A percentile compares a stretch with the other conserved stretches of the same genome.
These are phyloP conservation scores for Apostichopus parvimensis DNA, from an alignment of 35 echinoderm and acorn worm species.

Conservation along the genomic window DNA sequence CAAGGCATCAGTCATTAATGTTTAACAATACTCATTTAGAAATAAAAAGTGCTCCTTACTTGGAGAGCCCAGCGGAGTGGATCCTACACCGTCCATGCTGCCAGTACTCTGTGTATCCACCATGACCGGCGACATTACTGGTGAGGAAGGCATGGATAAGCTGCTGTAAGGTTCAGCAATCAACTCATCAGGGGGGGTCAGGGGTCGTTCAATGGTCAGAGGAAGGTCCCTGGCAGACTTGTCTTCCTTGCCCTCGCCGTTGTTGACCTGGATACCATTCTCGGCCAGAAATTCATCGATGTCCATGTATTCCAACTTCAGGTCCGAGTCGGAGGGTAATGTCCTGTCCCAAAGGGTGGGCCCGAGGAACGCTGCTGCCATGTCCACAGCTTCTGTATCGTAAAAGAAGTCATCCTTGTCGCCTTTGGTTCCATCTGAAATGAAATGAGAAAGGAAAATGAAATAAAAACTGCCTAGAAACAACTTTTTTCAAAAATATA, in stretches of 20 bases:
- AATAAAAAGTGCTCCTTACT: not conserved
- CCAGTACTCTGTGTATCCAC: not conserved
- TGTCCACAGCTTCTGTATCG: constrained; percentile 54
- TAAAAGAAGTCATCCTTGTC: constrained; percentile 60
- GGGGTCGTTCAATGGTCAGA: not conserved
- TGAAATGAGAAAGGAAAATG: not conserved
- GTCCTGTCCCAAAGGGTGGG: constrained; percentile 96
- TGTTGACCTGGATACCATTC: constrained; percentile 71
- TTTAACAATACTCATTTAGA: no score
- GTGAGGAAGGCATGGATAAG: not conserved
- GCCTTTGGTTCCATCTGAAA: constrained; percentile 22
- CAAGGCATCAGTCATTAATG: no score
- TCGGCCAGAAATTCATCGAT: constrained; percentile 90
- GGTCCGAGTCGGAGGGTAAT: constrained; percentile 65
- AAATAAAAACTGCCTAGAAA: constrained; percentile 1
- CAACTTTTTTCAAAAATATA: not conserved
- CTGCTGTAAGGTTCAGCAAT: not conserved
- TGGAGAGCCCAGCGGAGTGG: not conserved
- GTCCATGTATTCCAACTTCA: constrained; percentile 99
- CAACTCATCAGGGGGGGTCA: not conserved
- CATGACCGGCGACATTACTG: not conserved
- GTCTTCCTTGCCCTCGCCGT: not conserved
- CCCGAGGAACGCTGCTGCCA: constrained; percentile 88
- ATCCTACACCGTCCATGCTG: not conserved
- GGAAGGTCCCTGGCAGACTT: not conserved